Evolutionary conservation across 2,888 invertebrate genomes (phyloP), one percentile per base, ranked within the genome.

Genomic region (Harmothoe impar): DNA sequence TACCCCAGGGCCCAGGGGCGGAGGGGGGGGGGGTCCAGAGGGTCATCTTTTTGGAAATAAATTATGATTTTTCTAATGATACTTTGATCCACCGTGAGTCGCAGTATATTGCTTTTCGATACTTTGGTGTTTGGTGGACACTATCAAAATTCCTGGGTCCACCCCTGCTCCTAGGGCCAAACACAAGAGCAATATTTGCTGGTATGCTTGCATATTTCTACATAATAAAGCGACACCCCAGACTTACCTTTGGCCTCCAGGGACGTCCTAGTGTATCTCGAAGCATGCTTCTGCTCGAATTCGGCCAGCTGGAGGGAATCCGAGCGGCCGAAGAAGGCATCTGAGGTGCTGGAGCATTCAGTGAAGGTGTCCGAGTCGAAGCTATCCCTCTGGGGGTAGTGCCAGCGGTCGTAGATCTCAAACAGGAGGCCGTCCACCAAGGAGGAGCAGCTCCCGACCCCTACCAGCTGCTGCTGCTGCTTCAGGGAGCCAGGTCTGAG

Each of bases 291-390:
- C 93, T 89, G 93, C 92, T 92, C 93, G 52, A 90, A 92, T 88
- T 92, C 93, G 23, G 81, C 81, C 3, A 86, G 81, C 12, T 91
- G 91, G 33, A 88, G 81, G 17, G 89, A 90, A 56, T 92, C 92
- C 62, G 91, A 93, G 15, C 92, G 88, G 20, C 91, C 88, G 31
- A 89, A 77, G 86, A 94, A 93, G 84, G 94, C 93, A 89, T 95
- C 95, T 1, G 95, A 94, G 0, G 95, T 95, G 89, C 95, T 94
- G 33, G 95, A 95, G 91, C 94, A 94, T 91, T 95, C 95, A 17
- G 95, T 95, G 92, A 95, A 94, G 0, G 95, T 95, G 92, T 95
- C 95, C 89, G 95, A 95, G 92, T 95, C 95, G 91, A 95, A 94
- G 92, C 95, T 95, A 91, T 95, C 94, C 90, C 94, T 78, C 52